phyloP scores from a whole-genome alignment of 2,797 vertebrate genomes.

The Crypturellus tataupa region DNA sequence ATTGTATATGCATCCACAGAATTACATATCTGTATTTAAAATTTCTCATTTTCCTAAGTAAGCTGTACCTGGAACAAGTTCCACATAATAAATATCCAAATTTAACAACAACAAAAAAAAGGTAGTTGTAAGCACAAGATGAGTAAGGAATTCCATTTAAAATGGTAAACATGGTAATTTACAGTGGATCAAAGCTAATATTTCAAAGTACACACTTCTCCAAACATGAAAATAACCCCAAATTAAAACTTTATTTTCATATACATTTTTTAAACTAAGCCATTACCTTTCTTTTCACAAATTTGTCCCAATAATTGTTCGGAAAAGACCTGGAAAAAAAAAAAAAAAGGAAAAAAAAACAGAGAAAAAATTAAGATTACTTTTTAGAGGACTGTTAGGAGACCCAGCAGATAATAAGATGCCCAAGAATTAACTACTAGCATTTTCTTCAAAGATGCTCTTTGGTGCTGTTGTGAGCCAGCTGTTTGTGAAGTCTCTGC shows the following conservation, averaged over 20 bases:
- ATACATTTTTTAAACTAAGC: background rate
- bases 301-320: constrained; percentile 98
- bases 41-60: background rate
- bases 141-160: background rate
- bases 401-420: background rate
- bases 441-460: background rate
- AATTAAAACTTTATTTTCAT: background rate
- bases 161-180: background rate
- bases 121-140: background rate
- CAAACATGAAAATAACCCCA: background rate
- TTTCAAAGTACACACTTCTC: background rate
- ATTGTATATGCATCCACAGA: background rate
- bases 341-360: background rate
- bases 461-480: background rate
- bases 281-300: constrained; percentile 96
- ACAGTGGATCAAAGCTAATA: background rate
- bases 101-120: background rate
- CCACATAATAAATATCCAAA: background rate
- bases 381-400: background rate
- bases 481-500: background rate
- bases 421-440: background rate
- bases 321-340: constrained; percentile 90
- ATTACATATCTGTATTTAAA: background rate
- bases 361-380: background rate
- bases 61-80: background rate